Base-by-base conservation (phyloP, 2,113 vertebrate genomes). In the Nicator chloris region DNA sequence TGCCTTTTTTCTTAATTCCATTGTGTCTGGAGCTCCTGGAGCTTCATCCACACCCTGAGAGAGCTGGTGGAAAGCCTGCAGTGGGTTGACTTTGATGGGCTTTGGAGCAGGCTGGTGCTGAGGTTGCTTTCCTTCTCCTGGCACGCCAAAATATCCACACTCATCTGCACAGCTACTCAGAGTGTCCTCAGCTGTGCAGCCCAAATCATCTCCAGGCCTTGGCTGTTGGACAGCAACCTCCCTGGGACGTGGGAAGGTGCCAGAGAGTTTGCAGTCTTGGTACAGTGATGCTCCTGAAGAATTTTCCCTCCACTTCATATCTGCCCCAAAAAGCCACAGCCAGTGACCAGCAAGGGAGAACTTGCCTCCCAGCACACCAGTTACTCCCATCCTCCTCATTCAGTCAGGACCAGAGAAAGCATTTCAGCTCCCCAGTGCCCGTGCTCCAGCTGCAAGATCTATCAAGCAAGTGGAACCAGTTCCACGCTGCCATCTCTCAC, bases 1-100 rank as follows among this genome's bases (percentile, higher is more conserved):
- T 24, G 76, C 57, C 86, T 95, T 96, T 96, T 92, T 76, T 92
- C 93, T 90, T 97, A 97, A 97, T 92, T 96, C 56, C 82, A 37
- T 94, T 92, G 96, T 96, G 82, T 97, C 94, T 94, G 86, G 88
- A 94, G 95, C 71, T 91, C 93, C 92, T 13, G 82, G 88, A 93
- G 92, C 88, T 56, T 64, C 60, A 78, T 95, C 93, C 93, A 90
- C 93, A 4, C 95, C 94, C 95, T 92, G 82, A 2, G 9, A 44
- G 22, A 81, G 51, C 82, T 95, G 87, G 66, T 93, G 90, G 94
- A 78, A 96, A 96, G 88, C 39, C 96, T 95, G 93, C 85, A 90
- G 88, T 44, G 88, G 50, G 88, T 51, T 94, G 89, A 84, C 37
- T 87, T 64, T n/a, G 0, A 57, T 47, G 82, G 72, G 90, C 59